A percentile compares a stretch with the other conserved stretches of the same genome.
Conservation (phyloP, 2,113 vertebrate genomes). For the Atherinomorus stipes region DNA sequence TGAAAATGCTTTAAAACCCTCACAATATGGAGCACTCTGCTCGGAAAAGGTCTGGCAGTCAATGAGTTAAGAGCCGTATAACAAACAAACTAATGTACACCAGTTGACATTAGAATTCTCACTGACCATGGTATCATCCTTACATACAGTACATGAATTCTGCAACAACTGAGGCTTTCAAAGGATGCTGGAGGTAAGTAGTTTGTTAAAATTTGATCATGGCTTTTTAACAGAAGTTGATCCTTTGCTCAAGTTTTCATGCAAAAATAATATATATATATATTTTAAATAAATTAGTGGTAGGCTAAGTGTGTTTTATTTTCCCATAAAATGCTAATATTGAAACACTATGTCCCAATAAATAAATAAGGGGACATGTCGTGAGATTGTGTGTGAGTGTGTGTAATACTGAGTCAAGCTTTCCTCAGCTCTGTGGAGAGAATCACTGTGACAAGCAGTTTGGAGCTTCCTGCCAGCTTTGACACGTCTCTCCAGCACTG, state of each 20-base stretch:
- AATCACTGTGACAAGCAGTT: constrained; percentile 24
- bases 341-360: neutral
- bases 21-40: no score
- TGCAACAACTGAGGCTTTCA: neutral
- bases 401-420: constrained; percentile 1
- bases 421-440: constrained; percentile 23
- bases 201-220: neutral
- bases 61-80: no score
- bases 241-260: neutral
- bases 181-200: neutral
- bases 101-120: no score
- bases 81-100: no score
- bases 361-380: no score
- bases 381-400: no score
- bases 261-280: neutral
- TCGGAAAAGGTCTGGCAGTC: no score
- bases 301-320: neutral
- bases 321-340: neutral
- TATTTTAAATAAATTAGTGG: no score
- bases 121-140: no score
- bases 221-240: no score
- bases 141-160: no score
- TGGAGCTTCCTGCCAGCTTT: constrained; percentile 17
- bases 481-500: constrained; percentile 30
- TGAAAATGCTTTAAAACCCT: no score